Conservation (phyloP, 2,113 vertebrate genomes). For the Pyrgilauda ruficollis region DNA sequence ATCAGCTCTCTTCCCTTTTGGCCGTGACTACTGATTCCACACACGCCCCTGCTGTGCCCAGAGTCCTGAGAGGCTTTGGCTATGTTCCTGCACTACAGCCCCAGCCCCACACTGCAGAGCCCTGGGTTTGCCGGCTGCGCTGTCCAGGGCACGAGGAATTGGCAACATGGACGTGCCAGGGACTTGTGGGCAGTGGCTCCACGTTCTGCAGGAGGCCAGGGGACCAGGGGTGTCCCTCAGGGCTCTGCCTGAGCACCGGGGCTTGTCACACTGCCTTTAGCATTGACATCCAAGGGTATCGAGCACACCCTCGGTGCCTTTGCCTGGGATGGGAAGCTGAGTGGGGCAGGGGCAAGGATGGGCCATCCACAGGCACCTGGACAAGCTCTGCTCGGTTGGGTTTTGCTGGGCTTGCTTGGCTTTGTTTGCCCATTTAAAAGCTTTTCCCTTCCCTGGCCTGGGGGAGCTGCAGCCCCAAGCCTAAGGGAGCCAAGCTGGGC, state of each 20-base stretch:
- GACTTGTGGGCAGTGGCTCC: neutral
- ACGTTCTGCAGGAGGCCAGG: neutral
- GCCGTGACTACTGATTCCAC: too few relatives aligned
- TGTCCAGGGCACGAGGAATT: neutral
- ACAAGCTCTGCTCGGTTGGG: neutral
- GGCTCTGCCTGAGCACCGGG: neutral
- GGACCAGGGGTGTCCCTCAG: neutral
- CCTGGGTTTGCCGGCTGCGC: neutral
- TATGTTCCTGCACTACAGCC: neutral
- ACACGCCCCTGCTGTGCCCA: neutral
- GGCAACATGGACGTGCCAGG: neutral
- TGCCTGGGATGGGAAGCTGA: neutral
- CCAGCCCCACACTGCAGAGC: neutral
- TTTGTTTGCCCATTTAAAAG: neutral
- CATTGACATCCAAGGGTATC: neutral
- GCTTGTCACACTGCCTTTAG: neutral
- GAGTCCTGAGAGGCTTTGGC: neutral
- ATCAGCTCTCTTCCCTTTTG: neutral
- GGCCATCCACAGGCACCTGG: neutral
- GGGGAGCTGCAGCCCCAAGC: neutral
- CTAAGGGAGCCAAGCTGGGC: neutral
- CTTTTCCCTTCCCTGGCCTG: neutral
- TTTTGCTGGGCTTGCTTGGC: neutral
- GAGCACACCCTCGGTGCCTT: neutral
- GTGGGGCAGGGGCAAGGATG: neutral